Evolutionary conservation across 2,888 invertebrate genomes (phyloP), one percentile per base, ranked within the genome.

Genomic region (Stegana nigrithorax): DNA sequence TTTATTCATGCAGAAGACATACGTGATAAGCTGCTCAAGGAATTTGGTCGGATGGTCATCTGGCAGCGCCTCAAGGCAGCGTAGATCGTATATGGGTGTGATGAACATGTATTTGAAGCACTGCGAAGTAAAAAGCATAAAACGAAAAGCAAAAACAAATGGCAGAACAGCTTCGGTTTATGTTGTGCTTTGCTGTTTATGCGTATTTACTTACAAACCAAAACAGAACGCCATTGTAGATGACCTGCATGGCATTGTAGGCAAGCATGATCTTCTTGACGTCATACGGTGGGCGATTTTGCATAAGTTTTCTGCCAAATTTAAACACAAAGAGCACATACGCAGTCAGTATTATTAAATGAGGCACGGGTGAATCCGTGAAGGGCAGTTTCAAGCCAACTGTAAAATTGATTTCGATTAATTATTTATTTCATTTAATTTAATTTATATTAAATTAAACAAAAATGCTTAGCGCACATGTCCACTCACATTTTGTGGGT

Each of bases 301-400:
- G 87, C 93, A 93, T 93, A 71, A 89, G 86, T 29, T 86, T 84
- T 0, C 93, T 94, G 0, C 94, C 93, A 77, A 89, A 85, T 72
- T 88, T 88, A 45, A 89, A 86, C 0, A 93, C 90, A 71, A 93
- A 90, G 4, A 55, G 27, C 5, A 17, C 32, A 55, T 55, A 55
- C 10, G 19, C 23, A 39, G 56, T 44, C 55, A 55, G 21, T 27
- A 51, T 27, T 12, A 25, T 21, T n/a, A 17, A 8, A 21, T n/a
- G 12, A 1, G 53, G 53, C 5, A 55, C 12, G 4, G 53, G 53
- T 36, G 53, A 55, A 23, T 55, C 32, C 32, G 21, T 5, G 12
- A 55, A 23, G 6, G 53, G 53, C 53, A 25, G 21, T 21, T 10
- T 5, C 5, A 12, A 3, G 12, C 8, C 19, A 19, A 55, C 53